phyloP scores from a whole-genome alignment of 2,113 vertebrate species.

The Pelobates fuscus region DNA sequence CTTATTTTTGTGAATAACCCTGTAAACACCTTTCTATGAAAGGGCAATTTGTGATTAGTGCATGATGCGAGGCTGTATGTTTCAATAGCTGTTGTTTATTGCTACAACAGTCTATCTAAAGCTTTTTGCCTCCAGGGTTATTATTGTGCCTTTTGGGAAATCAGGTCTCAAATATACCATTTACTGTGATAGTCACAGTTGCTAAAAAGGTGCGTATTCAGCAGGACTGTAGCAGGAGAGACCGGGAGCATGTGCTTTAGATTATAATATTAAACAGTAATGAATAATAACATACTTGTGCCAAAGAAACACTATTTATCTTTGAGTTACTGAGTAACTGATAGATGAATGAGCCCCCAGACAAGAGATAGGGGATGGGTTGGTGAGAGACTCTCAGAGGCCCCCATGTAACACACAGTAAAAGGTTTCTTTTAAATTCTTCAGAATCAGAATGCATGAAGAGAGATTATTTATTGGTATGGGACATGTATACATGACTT shows the following conservation, averaged over 20 bases:
- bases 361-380: conserved; percentile 18
- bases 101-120: no score
- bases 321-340: conserved; percentile 41
- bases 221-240: background rate
- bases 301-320: conserved; percentile 21
- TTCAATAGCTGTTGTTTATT: no score
- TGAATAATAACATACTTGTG: conserved; percentile 17
- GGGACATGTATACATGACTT: background rate
- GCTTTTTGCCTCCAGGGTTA: no score
- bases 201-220: background rate
- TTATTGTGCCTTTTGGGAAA: no score
- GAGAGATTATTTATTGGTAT: background rate
- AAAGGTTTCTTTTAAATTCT: background rate
- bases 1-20: no score
- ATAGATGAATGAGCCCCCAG: conserved; percentile 28
- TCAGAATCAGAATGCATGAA: background rate
- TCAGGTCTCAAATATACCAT: no score
- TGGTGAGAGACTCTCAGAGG: conserved; percentile 38
- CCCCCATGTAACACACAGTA: conserved; percentile 5
- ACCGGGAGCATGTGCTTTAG: conserved; percentile 35
- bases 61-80: no score
- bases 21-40: no score
- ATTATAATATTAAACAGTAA: conserved; percentile 32
- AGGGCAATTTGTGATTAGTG: no score
- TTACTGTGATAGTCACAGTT: no score